These are phyloP conservation scores for Noctua janthina DNA, from an alignment of 2,888 invertebrate genomes.

Conservation along the genomic window DNA sequence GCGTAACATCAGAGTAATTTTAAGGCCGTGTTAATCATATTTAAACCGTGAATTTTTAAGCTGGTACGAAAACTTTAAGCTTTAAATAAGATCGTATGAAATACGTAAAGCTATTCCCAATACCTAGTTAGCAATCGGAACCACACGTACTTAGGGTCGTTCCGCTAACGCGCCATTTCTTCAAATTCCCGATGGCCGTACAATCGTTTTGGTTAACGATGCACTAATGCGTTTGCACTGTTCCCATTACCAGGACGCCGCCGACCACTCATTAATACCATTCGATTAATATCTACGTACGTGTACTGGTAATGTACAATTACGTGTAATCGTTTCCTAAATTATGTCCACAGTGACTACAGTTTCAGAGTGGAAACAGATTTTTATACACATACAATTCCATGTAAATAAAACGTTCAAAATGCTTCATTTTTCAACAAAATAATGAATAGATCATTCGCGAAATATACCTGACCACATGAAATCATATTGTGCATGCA, in stretches of 20 bases:
- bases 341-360: conserved; percentile 8
- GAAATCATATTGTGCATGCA: conserved; percentile 52
- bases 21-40: neutral
- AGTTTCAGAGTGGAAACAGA: conserved; percentile 8
- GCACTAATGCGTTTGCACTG: conserved; percentile 88
- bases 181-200: conserved; percentile 65
- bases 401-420: conserved; percentile 15
- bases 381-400: conserved; percentile 15
- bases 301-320: conserved; percentile 44
- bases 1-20: no score
- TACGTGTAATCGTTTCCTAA: conserved; percentile 41
- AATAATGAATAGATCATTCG: conserved; percentile 47
- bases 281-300: conserved; percentile 71
- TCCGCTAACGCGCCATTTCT: conserved; percentile 61
- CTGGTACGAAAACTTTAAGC: neutral
- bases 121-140: conserved; percentile 31
- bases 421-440: conserved; percentile 5
- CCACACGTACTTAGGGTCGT: conserved; percentile 54
- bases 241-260: conserved; percentile 77
- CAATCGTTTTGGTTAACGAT: conserved; percentile 83
- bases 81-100: conserved; percentile 2
- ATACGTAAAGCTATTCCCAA: conserved; percentile 11
- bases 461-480: conserved; percentile 50
- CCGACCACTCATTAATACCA: conserved; percentile 75
- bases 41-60: neutral